Evolutionary conservation across 1,140 invertebrate genomes (phyloP), one percentile per base, ranked within the genome.

Genomic region (Diorhabda elongata): DNA sequence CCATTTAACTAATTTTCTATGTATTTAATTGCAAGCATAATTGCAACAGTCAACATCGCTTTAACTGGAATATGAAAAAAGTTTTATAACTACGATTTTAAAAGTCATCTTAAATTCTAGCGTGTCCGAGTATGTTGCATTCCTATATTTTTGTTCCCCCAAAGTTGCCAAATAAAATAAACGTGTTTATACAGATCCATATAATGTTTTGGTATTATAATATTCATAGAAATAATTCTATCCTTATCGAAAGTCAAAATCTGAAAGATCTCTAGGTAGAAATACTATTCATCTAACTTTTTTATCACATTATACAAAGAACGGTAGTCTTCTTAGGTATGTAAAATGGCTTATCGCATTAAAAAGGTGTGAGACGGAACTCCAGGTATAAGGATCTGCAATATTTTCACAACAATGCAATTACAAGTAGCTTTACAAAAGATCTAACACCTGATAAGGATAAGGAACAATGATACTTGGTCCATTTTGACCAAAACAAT

Each of bases 331-430:
- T 52, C 47, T 52, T n/a, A n/a, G 69, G 64, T 59, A 63, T 70
- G 69, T 70, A 70, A 61, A 67, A 66, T 56, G 69, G 69, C 63
- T 70, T 70, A 67, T 62, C 64, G 60, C 65, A 67, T 70, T 70
- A 69, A 42, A 45, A 69, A 62, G 61, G 61, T 62, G 61, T 44
- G 62, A 70, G 64, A 65, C 63, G 45, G 47, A n/a, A 11, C 26
- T 56, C 65, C 69, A 62, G 69, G 69, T 52, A 52, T 70, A 70
- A 59, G 52, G 43, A 70, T 60, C 58, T 65, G 64, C 68, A 57
- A 58, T 69, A 61, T 69, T 64, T 44, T 67, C 65, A 66, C 56
- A 61, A 70, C 69, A 70, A 70, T 70, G 64, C 59, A 56, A 70
- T 67, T 67, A 70, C 69, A 64, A 64, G 64, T 65, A 70, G 52